Percentiles rank a stretch among this genome's conserved stretches.
These are phyloP conservation scores for Heliconius eleuchia DNA, from an alignment of 1,140 invertebrate species.

Conservation along the genomic window DNA sequence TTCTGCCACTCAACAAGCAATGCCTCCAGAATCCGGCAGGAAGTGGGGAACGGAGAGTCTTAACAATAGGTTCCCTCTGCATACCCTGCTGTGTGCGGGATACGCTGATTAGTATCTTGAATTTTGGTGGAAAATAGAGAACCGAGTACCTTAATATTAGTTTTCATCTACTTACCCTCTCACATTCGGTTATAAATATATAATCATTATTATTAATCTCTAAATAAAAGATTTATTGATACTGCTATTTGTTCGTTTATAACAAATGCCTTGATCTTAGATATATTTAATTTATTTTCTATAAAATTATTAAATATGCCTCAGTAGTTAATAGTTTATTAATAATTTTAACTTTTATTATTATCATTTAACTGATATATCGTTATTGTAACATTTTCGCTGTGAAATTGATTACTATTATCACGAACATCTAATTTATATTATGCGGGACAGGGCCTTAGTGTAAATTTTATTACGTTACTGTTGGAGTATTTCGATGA, in stretches of 20 bases:
- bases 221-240: not conserved
- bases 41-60: too few relatives aligned
- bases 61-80: too few relatives aligned
- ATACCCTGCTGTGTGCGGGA: too few relatives aligned
- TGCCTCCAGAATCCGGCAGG: too few relatives aligned
- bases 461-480: not conserved
- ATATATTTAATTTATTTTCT: not conserved
- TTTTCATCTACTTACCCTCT: too few relatives aligned
- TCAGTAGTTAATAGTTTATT: not conserved
- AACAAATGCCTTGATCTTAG: not conserved
- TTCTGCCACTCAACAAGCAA: too few relatives aligned
- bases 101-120: too few relatives aligned
- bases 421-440: slow-evolving; percentile 25
- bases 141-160: too few relatives aligned
- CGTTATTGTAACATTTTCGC: not conserved
- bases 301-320: not conserved
- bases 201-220: not conserved
- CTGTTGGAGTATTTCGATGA: not conserved
- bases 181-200: too few relatives aligned
- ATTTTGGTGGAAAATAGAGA: too few relatives aligned
- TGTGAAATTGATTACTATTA: not conserved
- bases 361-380: slow-evolving; percentile 13
- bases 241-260: not conserved
- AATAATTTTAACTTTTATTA: not conserved
- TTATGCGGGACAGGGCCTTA: slow-evolving; percentile 17